Evolutionary conservation across 2,888 invertebrate species (phyloP).

Genomic region (Morpho deidamia): DNA sequence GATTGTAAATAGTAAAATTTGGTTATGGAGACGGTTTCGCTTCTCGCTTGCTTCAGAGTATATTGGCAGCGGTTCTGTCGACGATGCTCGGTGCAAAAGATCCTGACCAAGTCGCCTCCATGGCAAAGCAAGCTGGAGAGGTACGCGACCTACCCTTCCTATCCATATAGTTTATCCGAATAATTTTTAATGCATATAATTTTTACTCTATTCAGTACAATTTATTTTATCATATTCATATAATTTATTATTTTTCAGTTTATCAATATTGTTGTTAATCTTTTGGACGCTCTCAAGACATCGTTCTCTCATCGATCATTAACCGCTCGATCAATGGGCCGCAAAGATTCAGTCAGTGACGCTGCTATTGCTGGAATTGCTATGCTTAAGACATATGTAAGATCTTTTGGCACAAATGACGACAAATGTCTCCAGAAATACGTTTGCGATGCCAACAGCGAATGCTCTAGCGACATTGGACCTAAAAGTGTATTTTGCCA

Average conservation of each 20-base stretch:
- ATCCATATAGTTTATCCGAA: slow-evolving; percentile 41
- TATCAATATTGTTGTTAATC: slow-evolving; percentile 94
- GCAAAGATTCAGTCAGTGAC: slow-evolving; percentile 93
- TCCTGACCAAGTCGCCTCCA: slow-evolving; percentile 93
- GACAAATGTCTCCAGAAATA: slow-evolving; percentile 92
- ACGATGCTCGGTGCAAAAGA: slow-evolving; percentile 94
- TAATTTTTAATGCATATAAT: slow-evolving; percentile 7
- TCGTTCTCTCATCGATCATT: slow-evolving; percentile 95
- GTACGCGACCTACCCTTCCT: slow-evolving; percentile 82
- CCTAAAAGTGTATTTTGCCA: slow-evolving; percentile 93
- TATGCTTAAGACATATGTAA: slow-evolving; percentile 93
- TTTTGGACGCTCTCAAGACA: slow-evolving; percentile 93
- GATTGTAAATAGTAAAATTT: slow-evolving; percentile 72
- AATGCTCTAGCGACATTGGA: slow-evolving; percentile 89
- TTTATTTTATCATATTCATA: not conserved
- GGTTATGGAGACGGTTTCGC: slow-evolving; percentile 76
- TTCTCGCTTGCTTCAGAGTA: slow-evolving; percentile 87
- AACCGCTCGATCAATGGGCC: slow-evolving; percentile 89
- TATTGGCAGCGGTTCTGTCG: slow-evolving; percentile 94
- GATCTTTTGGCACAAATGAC: slow-evolving; percentile 86
- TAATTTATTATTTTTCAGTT: slow-evolving; percentile 76
- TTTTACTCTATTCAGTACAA: not conserved
- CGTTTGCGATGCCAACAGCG: slow-evolving; percentile 93
- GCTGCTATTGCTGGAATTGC: slow-evolving; percentile 92
- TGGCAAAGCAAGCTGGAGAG: slow-evolving; percentile 97